Conservation (phyloP, 2,888 invertebrate species). For the Drymonia ruficornis region DNA sequence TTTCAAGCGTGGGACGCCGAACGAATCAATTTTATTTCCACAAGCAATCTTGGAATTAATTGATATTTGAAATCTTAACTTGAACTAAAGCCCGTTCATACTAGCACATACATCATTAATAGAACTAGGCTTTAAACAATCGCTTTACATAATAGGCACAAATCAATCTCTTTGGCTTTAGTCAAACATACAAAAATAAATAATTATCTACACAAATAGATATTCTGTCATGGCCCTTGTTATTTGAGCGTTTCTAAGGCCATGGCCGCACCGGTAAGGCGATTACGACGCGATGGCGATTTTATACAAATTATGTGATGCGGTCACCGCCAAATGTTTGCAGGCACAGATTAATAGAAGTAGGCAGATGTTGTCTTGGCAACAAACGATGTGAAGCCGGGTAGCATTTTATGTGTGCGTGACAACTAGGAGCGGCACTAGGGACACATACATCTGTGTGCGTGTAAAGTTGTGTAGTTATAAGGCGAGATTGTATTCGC, state of each 20-base stretch:
- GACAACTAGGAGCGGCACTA: too few species aligned
- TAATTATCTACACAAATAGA: constrained; percentile 8
- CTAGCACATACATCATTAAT: neutral
- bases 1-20: neutral
- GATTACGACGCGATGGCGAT: too few species aligned
- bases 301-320: too few species aligned
- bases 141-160: constrained; percentile 2
- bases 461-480: too few species aligned
- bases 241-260: constrained; percentile 1
- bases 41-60: neutral
- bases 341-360: too few species aligned
- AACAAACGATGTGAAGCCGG: too few species aligned
- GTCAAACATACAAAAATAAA: constrained; percentile 10
- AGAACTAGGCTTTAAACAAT: neutral
- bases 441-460: too few species aligned
- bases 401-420: too few species aligned
- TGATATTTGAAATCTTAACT: neutral
- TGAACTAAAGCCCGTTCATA: neutral
- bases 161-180: constrained; percentile 28
- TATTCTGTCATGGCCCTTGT: constrained; percentile 18
- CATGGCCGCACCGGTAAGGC: too few species aligned
- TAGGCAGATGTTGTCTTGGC: too few species aligned
- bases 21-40: neutral
- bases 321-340: too few species aligned
- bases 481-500: too few species aligned